These are phyloP conservation scores for Myotis yumanensis DNA, from an alignment of 2,113 vertebrate species.

Conservation along the genomic window DNA sequence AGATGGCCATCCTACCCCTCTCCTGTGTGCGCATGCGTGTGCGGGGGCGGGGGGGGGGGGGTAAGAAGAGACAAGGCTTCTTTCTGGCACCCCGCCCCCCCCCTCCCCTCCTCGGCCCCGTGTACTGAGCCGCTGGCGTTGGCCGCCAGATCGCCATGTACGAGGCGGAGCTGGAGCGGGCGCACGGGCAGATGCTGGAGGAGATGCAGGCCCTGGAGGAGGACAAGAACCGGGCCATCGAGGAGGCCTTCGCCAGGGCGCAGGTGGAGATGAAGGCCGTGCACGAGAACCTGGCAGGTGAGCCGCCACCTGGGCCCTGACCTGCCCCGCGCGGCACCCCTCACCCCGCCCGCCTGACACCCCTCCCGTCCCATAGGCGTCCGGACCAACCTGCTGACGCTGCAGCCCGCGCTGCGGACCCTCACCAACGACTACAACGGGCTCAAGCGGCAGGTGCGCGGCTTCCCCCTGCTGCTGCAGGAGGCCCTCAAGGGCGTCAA, in stretches of 20 bases:
- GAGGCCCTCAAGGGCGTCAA: conserved; percentile 90
- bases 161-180: conserved; percentile 91
- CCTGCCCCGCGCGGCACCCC: fast-evolving
- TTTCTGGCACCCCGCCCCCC: fast-evolving
- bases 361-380: conserved; percentile 85
- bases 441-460: conserved; percentile 94
- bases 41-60: neutral
- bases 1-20: neutral
- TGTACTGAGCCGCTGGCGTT: neutral
- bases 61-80: neutral
- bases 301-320: neutral
- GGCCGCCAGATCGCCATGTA: conserved; percentile 89
- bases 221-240: conserved; percentile 94
- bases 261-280: conserved; percentile 98
- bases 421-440: conserved; percentile 95
- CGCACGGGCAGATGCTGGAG: conserved; percentile 92
- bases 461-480: conserved; percentile 94
- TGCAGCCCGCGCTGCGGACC: conserved; percentile 94
- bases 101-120: fast-evolving
- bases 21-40: fast-evolving
- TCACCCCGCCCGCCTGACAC: fast-evolving
- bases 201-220: conserved; percentile 96
- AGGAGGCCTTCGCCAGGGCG: conserved; percentile 93
- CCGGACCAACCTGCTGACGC: conserved; percentile 92
- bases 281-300: conserved; percentile 97